Percentiles rank a stretch among this genome's conserved stretches.
Evolutionary conservation across 2,797 vertebrate genomes (phyloP).

Genomic region (Malacoraja senta): DNA sequence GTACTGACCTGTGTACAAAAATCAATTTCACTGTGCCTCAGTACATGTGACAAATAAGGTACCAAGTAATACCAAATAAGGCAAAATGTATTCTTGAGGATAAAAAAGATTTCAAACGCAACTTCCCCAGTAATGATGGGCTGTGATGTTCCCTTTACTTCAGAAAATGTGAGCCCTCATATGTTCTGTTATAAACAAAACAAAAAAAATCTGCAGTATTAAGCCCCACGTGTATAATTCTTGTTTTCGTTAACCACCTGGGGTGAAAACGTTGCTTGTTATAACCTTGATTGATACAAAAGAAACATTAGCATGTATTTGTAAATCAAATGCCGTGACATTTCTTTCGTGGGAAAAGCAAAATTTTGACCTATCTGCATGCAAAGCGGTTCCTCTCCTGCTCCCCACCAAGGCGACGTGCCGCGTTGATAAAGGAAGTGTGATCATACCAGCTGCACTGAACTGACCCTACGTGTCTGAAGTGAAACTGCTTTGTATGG

Average conservation of each 20-base stretch:
- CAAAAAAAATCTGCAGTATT: neutral
- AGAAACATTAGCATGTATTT: neutral
- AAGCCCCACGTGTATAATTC: neutral
- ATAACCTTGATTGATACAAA: neutral
- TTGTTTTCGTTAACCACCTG: neutral
- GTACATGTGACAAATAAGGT: no score
- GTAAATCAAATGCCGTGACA: neutral
- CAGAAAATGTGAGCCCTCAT: neutral
- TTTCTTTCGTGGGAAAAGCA: neutral
- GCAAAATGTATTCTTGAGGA: neutral
- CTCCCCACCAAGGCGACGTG: neutral
- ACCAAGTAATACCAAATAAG: neutral
- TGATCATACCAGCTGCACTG: constrained; percentile 1
- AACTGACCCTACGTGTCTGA: constrained; percentile 19
- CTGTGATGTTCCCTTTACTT: neutral
- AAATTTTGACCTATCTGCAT: neutral
- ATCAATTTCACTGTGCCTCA: no score
- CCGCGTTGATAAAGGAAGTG: constrained; percentile 6
- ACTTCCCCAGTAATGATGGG: neutral
- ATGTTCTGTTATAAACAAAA: neutral
- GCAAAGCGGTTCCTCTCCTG: neutral
- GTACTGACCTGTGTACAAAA: no score
- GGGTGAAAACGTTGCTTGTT: neutral
- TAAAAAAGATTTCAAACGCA: neutral
- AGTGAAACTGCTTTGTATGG: constrained; percentile 4